These are phyloP conservation scores for Rallus limicola DNA, from an alignment of 2,113 vertebrate genomes.

Conservation along the genomic window DNA sequence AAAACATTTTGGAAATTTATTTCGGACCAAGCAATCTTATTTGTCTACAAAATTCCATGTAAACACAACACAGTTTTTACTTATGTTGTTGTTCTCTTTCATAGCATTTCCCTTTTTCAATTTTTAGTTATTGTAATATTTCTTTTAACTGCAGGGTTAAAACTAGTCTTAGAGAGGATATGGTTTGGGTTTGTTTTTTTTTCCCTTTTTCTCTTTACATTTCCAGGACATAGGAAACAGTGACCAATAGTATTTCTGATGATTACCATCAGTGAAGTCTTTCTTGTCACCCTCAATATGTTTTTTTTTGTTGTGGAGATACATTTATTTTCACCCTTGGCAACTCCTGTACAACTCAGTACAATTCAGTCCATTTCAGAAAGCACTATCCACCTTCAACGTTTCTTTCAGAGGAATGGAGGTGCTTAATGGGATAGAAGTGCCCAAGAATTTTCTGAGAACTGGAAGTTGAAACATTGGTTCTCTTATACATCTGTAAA, in stretches of 20 bases:
- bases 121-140: neutral
- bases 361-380: neutral
- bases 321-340: neutral
- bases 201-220: neutral
- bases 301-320: neutral
- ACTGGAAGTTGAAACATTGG: neutral
- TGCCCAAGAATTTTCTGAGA: neutral
- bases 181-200: neutral
- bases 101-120: neutral
- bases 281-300: neutral
- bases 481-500: neutral
- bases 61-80: neutral
- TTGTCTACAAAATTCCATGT: neutral
- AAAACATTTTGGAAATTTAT: neutral
- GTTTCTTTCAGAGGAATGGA: neutral
- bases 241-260: neutral
- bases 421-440: neutral
- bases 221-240: neutral
- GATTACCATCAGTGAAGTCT: neutral
- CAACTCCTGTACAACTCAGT: neutral
- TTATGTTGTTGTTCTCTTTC: neutral
- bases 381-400: neutral
- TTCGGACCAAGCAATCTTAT: neutral
- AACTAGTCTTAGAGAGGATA: neutral
- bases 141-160: neutral